These are phyloP conservation scores for Drosophila kanekoi DNA, from an alignment of 2,888 invertebrate genomes.

Conservation along the genomic window DNA sequence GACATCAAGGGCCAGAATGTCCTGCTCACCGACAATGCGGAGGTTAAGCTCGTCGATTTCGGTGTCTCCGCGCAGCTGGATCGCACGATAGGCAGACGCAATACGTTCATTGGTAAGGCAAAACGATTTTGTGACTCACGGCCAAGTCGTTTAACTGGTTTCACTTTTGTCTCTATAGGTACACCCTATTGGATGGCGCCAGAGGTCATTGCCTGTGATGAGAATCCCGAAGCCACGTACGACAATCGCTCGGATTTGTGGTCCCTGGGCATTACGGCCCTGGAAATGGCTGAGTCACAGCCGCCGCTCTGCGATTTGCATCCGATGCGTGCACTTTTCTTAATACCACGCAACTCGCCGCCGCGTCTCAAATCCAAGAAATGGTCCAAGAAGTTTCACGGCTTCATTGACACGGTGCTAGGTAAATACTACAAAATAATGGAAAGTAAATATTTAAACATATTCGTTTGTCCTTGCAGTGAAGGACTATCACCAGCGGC, in stretches of 20 bases:
- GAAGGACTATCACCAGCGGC: slow-evolving; percentile 99
- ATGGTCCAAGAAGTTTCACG: slow-evolving; percentile 98
- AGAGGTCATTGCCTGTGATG: slow-evolving; percentile 99
- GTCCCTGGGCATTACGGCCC: slow-evolving; percentile 97
- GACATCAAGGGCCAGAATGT: slow-evolving; percentile 99
- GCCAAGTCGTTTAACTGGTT: slow-evolving; percentile 27
- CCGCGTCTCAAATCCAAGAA: slow-evolving; percentile 99
- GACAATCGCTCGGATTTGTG: slow-evolving; percentile 98
- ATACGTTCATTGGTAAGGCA: slow-evolving; percentile 94
- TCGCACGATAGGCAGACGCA: slow-evolving; percentile 98
- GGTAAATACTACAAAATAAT: slow-evolving; percentile 62
- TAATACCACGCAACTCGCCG: slow-evolving; percentile 99
- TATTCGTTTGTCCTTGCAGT: slow-evolving; percentile 85
- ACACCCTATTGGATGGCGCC: slow-evolving; percentile 99
- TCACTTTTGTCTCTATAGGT: slow-evolving; percentile 86
- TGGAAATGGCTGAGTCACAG: slow-evolving; percentile 99
- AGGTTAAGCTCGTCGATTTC: slow-evolving; percentile 99
- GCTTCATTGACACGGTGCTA: slow-evolving; percentile 99
- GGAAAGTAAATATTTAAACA: not conserved
- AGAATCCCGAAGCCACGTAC: slow-evolving; percentile 99
- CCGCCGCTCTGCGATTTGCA: slow-evolving; percentile 99
- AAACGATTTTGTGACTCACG: not conserved
- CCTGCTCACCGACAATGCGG: slow-evolving; percentile 99
- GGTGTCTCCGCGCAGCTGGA: slow-evolving; percentile 99
- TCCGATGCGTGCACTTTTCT: slow-evolving; percentile 99